Conservation (phyloP, 2,888 invertebrate genomes). For the Dendrolimus pini region DNA sequence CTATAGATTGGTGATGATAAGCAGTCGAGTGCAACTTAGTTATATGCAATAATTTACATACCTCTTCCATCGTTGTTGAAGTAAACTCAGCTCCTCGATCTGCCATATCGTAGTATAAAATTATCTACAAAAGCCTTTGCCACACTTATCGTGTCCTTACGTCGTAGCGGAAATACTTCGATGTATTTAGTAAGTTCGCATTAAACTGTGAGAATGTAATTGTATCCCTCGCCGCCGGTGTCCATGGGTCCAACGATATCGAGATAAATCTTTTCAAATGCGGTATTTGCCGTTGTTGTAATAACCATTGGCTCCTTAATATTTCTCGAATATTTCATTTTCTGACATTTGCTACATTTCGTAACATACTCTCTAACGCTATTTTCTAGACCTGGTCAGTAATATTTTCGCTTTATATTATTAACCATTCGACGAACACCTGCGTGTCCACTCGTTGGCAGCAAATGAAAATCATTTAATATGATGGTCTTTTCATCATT, state of each 20-base stretch:
- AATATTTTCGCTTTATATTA: too few species aligned
- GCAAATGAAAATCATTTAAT: too few species aligned
- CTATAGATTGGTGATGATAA: constrained; percentile 14
- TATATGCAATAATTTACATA: constrained; percentile 10
- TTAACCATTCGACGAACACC: too few species aligned
- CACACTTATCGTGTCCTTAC: constrained; percentile 4
- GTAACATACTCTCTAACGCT: too few species aligned
- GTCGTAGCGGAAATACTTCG: constrained; percentile 6
- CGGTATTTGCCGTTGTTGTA: constrained; percentile 7
- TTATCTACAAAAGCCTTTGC: constrained; percentile 6
- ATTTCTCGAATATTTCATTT: neutral
- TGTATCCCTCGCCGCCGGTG: neutral
- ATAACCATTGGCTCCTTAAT: constrained; percentile 4
- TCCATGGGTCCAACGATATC: constrained; percentile 5
- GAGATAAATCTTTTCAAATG: constrained; percentile 5
- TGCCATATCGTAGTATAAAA: constrained; percentile 6
- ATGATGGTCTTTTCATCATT: too few species aligned
- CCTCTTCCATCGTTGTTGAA: constrained; percentile 6
- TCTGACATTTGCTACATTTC: too few species aligned
- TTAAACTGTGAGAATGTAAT: constrained; percentile 8
- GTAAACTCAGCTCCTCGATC: constrained; percentile 12
- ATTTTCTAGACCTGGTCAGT: too few species aligned
- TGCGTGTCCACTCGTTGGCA: too few species aligned
- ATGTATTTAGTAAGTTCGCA: constrained; percentile 6
- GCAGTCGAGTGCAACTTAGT: constrained; percentile 10